Base-by-base conservation (phyloP, 2,113 vertebrate genomes). In the Chionomys nivalis region DNA sequence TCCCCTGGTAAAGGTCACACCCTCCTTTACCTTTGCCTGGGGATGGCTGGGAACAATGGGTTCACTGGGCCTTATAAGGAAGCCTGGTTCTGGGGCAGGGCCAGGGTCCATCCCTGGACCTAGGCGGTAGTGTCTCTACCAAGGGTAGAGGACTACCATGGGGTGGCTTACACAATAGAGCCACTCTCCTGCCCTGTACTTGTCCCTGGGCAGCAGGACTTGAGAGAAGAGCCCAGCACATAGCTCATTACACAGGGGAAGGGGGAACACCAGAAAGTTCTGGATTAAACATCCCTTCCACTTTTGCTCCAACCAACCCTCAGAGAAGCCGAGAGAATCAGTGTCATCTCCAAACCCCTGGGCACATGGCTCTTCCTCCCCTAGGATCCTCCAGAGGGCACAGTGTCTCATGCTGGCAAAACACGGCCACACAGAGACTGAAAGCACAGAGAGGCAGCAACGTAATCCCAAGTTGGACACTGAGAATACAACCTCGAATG, bases 371-470 rank as follows among this genome's bases (percentile, higher is more conserved):
- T 93, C 97, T 97, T 97, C 95, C 98, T 97, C 92, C 97, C 98
- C 97, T 97, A 93, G 93, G 87, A 96, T 97, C 97, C 98, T 98
- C 89, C 97, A 93, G 97, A 96, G 92, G 97, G 97, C 98, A 98
- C 97, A 96, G 63, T 94, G 85, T 98, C 97, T 98, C 97, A 98
- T 98, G 98, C 96, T 97, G 97, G 97, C 98, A 97, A 96, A 98
- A 97, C 49, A 90, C 7, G 87, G 98, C 96, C 98, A 97, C 81
- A 0, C 96, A 97, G 96, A 49, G 39, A 94, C 76, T 95, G 66
- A 97, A 97, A 97, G 97, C 19, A 0, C 86, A 97, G 98, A 98
- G 98, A 98, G 98, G 98, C 98, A 98, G 98, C 98, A 95, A 98
- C 98, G 96, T 97, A 91, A n/a, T 97, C 98, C 98, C 95, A 90